Conservation (phyloP, 1,140 invertebrate species). For the Heliconius hewitsoni region DNA sequence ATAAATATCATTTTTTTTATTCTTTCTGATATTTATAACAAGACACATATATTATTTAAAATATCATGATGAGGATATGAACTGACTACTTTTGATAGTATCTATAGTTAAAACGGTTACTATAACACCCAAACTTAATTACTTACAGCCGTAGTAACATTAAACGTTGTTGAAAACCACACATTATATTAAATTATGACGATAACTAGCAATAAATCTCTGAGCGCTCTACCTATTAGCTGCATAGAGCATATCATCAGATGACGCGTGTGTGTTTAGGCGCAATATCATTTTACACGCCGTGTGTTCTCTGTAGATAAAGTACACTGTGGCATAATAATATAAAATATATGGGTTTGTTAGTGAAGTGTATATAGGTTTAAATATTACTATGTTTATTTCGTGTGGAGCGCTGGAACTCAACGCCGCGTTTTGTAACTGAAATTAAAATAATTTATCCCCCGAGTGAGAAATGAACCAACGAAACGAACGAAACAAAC, state of each 20-base stretch:
- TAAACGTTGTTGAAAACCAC: not conserved
- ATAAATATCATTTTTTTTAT: no score
- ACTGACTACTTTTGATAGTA: not conserved
- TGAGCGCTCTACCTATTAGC: conserved; percentile 3
- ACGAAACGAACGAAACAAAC: no score
- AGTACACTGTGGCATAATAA: conserved; percentile 2
- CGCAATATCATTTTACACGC: conserved; percentile 10
- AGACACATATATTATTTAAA: no score
- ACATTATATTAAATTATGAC: conserved; percentile 9
- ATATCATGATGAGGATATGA: not conserved
- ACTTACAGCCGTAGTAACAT: not conserved
- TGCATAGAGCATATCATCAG: conserved; percentile 20
- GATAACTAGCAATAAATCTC: conserved; percentile 38
- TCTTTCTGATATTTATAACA: no score
- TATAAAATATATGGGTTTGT: not conserved
- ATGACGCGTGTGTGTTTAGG: conserved; percentile 30
- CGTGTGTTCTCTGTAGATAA: conserved; percentile 17
- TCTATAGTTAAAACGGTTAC: not conserved
- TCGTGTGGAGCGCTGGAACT: no score
- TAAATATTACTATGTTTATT: not conserved
- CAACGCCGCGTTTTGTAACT: no score
- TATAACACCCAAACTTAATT: not conserved
- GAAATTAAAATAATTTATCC: no score
- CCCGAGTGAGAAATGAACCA: no score
- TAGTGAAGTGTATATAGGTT: not conserved